Evolutionary conservation across 1,140 invertebrate genomes (phyloP), one percentile per base, ranked within the genome.

Genomic region (Leptopilina boulardi): DNA sequence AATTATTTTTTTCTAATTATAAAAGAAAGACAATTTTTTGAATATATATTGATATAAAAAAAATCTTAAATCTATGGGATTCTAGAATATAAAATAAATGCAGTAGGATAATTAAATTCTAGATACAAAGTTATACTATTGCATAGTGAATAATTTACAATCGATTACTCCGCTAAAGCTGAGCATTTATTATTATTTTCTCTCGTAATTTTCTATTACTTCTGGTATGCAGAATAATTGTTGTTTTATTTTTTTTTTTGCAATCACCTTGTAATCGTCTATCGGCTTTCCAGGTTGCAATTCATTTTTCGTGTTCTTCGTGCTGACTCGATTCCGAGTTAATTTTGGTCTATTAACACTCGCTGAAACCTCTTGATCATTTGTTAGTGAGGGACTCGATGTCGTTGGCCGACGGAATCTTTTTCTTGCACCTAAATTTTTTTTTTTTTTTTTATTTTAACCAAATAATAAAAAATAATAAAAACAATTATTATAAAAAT

Each of bases 341-440:
- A 95, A 92, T 84, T 95, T 94, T 54, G 94, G 94, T 89, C 93
- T 93, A 89, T 93, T 93, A 87, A 91, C 94, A 89, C 91, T 94
- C 8, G 93, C 92, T 18, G 93, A 93, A 38, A 93, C 92, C 81
- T 93, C 92, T 92, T 96, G 92, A 91, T 96, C 93, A 78, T 85
- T 92, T 11, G 91, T 90, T 23, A 86, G 83, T 41, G 88, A 88
- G 21, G 89, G 86, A 71, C 88, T 85, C 13, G 87, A 83, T 19
- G 89, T 90, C n/a, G 89, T 89, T 56, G 92, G 92, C 71, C 92
- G 88, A 13, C 92, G 89, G 76, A 93, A 88, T 86, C 93, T 87
- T 83, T 92, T 91, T 77, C 92, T 90, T 44, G 90, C 90, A 77
- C 88, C 92, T 93, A 80, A n/a, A 13, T 47, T 44, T n/a, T 13